Evolutionary conservation across 2,797 vertebrate genomes (phyloP), one percentile per base, ranked within the genome.

Genomic region (Oreochromis grahami): DNA sequence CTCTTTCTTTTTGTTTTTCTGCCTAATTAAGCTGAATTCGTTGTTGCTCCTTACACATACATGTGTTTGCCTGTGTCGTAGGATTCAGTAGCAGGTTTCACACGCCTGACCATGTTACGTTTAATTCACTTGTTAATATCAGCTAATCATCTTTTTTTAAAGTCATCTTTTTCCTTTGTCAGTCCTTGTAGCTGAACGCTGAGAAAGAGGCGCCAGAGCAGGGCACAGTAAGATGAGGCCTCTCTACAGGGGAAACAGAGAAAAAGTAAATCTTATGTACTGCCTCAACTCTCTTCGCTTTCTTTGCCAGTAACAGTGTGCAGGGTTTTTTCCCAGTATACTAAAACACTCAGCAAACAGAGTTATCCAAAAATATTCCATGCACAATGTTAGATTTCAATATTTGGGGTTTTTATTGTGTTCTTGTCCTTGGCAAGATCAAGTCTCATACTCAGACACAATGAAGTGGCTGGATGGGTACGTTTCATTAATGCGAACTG

Each of bases 201-300:
- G 41, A 78, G 32, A 36, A 34, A 76, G 26, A 81, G 52, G 21
- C 86, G 78, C 82, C 85, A 72, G 86, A 77, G 11, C 24, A 87
- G 87, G 79, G 77, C 68, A 38, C 34, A 76, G 81, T 13, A 36
- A 96, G 95, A 93, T 95, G 95, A 96, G 87, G 88, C 90, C 89
- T 86, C 84, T 88, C 63, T 76, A 65, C 74, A 70, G 87, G 90
- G 83, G 82, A 82, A 88, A 80, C 83, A n/a, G n/a, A 63, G 26
- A 50, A 14, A 63, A 43, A 83, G 50, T 70, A 70, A 80, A 77
- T 80, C 82, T 34, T 60, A 58, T 76, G 45, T 63, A 79, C 85
- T 89, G 85, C 90, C 86, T 97, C 95, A 94, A 93, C 95, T 86
- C 65, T 12, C 0, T 0, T 77, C n/a, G 29, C 52, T 74, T 8